Evolutionary conservation across 2,113 vertebrate genomes (phyloP).

Genomic region (Lepus europaeus): DNA sequence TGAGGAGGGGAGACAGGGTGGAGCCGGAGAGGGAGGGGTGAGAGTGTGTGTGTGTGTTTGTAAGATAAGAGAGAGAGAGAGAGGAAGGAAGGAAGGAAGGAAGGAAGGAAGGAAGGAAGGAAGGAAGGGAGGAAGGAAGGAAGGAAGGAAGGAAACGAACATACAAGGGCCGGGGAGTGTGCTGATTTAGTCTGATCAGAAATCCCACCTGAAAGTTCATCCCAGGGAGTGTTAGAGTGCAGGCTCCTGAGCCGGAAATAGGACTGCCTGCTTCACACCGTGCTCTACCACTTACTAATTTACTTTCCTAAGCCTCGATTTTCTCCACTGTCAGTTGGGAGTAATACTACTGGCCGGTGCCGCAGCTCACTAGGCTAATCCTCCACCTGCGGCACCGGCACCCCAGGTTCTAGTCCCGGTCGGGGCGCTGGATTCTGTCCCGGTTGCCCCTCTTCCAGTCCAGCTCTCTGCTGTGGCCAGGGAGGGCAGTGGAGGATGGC

Average conservation of each 20-base stretch:
- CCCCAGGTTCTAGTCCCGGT: too few relatives aligned
- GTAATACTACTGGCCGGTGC: background rate
- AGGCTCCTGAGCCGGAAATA: background rate
- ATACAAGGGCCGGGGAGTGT: rapidly evolving
- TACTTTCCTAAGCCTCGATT: background rate
- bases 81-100: background rate
- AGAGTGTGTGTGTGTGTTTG: background rate
- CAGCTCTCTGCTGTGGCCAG: too few relatives aligned
- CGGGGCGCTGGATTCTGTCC: too few relatives aligned
- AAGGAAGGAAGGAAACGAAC: background rate
- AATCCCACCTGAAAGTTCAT: background rate
- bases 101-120: background rate
- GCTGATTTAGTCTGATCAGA: background rate
- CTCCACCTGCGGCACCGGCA: too few relatives aligned
- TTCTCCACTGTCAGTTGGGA: slow-evolving; percentile 15
- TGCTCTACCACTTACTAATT: background rate
- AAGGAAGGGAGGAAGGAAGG: background rate
- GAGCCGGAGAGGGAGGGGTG: background rate
- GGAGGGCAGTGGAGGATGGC: too few relatives aligned
- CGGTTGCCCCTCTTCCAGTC: too few relatives aligned
- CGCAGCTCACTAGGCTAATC: too few relatives aligned
- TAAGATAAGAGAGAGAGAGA: too few relatives aligned
- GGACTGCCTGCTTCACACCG: background rate
- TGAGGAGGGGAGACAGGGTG: too few relatives aligned
- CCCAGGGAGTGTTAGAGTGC: background rate